These are phyloP conservation scores for Ammodytes dubius DNA, from an alignment of 2,113 vertebrate genomes.

Conservation along the genomic window DNA sequence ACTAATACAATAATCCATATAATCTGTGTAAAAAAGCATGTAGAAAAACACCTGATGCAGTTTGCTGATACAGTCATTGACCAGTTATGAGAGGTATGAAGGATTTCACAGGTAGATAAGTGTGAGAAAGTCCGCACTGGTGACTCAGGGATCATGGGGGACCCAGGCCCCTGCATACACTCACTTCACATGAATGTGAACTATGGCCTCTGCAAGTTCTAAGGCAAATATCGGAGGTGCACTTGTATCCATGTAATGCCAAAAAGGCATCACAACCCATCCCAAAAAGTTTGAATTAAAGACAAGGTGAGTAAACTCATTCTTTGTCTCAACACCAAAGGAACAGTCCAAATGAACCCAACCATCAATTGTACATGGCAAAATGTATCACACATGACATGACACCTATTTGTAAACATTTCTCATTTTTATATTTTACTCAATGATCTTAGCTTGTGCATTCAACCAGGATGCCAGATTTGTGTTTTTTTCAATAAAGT, in stretches of 20 bases:
- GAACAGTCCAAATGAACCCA: conserved; percentile 71
- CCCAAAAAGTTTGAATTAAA: conserved; percentile 65
- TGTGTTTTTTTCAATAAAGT: conserved; percentile 65
- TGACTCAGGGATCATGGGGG: conserved; percentile 89
- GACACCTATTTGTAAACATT: conserved; percentile 85
- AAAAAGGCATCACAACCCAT: conserved; percentile 81
- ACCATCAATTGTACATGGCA: conserved; percentile 73
- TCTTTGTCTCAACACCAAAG: conserved; percentile 69
- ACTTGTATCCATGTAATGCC: conserved; percentile 93
- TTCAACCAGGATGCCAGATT: conserved; percentile 70
- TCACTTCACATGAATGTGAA: conserved; percentile 98
- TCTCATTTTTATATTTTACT: conserved; percentile 68
- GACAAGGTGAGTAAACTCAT: conserved; percentile 74
- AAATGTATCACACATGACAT: conserved; percentile 73
- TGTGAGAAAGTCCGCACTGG: conserved; percentile 97
- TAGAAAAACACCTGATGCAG: conserved; percentile 99
- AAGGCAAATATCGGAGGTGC: conserved; percentile 99
- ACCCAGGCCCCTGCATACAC: conserved; percentile 94
- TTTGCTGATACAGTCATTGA: conserved; percentile 99
- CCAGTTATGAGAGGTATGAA: conserved; percentile 99
- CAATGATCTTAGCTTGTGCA: conserved; percentile 71
- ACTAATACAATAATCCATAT: conserved; percentile 99
- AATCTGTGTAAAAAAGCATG: conserved; percentile 99
- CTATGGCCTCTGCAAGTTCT: conserved; percentile 99
- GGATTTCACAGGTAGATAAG: conserved; percentile 99